Percentiles rank a stretch among this genome's conserved stretches.
Evolutionary conservation across 2,797 vertebrate species (phyloP).

Genomic region (Semaprochilodus insignis): DNA sequence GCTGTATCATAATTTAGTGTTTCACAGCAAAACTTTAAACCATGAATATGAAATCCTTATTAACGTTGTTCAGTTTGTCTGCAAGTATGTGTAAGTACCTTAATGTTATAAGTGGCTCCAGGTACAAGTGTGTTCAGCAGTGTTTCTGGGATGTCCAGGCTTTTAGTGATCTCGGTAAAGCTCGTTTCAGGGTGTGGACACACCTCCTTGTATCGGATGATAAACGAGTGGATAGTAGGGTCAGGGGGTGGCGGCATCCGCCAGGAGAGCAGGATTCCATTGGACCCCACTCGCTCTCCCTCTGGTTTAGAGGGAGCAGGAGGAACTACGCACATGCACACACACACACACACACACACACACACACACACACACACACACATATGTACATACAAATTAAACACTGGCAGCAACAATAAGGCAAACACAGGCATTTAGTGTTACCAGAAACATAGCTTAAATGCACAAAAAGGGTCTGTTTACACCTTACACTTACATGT

Average conservation of each 20-base stretch:
- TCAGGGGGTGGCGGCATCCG: conserved; percentile 76
- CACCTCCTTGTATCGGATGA: conserved; percentile 93
- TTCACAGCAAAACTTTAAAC: neutral
- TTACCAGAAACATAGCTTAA: too few species aligned
- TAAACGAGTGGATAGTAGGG: conserved; percentile 81
- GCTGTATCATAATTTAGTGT: neutral
- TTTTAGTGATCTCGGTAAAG: conserved; percentile 84
- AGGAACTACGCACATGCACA: conserved; percentile 72
- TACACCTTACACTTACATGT: too few species aligned
- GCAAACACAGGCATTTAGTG: too few species aligned
- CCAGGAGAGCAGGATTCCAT: conserved; percentile 94
- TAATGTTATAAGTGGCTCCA: conserved; percentile 91
- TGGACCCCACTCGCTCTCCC: conserved; percentile 93
- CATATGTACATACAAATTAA: neutral
- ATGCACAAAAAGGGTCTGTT: too few species aligned
- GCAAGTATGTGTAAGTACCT: conserved; percentile 38
- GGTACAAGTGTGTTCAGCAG: conserved; percentile 91
- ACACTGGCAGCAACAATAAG: neutral
- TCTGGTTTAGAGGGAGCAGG: conserved; percentile 82
- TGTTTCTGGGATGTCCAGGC: conserved; percentile 85
- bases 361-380: neutral
- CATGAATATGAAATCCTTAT: too few species aligned
- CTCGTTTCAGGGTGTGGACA: conserved; percentile 88
- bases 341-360: conserved; percentile 5
- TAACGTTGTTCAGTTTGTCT: neutral